Evolutionary conservation across 2,113 vertebrate species (phyloP).

Genomic region (Cyprinodon variegatus): DNA sequence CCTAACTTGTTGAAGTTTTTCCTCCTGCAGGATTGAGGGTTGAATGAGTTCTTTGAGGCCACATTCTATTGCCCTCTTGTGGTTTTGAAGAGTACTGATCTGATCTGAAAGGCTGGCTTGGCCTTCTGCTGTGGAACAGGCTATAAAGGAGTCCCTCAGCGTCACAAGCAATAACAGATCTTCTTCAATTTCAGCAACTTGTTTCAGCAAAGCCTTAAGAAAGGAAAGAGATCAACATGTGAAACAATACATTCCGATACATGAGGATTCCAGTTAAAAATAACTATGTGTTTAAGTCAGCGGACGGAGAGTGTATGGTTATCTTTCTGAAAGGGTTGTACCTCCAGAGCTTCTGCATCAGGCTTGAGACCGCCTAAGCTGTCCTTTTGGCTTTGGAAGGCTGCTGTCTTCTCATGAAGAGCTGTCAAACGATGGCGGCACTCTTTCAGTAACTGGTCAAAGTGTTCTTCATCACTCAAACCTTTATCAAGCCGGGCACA

Average conservation of each 20-base stretch:
- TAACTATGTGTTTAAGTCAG: background rate
- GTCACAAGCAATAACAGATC: slow-evolving; percentile 21
- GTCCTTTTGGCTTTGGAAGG: slow-evolving; percentile 23
- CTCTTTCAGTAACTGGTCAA: slow-evolving; percentile 38
- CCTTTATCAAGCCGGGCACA: slow-evolving; percentile 31
- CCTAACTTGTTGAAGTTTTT: slow-evolving; percentile 17
- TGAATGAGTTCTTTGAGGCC: slow-evolving; percentile 23
- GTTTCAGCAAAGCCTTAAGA: slow-evolving; percentile 36
- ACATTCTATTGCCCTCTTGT: slow-evolving; percentile 45
- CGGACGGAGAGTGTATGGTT: background rate
- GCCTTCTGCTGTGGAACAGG: slow-evolving; percentile 22
- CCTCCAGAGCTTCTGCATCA: slow-evolving; percentile 36
- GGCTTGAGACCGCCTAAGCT: slow-evolving; percentile 1
- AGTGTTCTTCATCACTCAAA: slow-evolving; percentile 38
- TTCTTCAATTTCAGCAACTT: slow-evolving; percentile 36
- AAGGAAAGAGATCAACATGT: background rate
- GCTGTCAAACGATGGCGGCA: slow-evolving; percentile 48
- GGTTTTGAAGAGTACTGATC: slow-evolving; percentile 34
- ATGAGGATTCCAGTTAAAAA: background rate
- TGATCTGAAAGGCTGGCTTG: slow-evolving; percentile 36
- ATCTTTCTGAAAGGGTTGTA: slow-evolving; percentile 15
- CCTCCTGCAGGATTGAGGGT: background rate
- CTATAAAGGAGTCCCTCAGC: slow-evolving; percentile 19
- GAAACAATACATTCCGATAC: background rate
- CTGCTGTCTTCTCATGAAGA: slow-evolving; percentile 42